Conservation (phyloP, 2,113 vertebrate species). For the Salvelinus sp. region DNA sequence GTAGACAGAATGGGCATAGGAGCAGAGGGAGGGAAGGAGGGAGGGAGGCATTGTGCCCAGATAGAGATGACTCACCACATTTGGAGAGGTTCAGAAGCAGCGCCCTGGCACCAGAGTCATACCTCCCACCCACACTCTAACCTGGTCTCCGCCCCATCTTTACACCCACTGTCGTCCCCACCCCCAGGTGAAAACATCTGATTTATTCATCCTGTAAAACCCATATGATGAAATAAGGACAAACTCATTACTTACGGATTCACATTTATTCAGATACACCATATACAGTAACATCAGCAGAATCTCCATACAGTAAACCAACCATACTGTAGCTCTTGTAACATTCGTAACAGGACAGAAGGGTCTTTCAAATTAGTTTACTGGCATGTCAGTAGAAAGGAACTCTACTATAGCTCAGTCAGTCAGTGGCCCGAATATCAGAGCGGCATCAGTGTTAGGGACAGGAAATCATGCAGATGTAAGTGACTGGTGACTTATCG, state of each 20-base stretch:
- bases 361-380: too few species aligned
- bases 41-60: slow-evolving; percentile 12
- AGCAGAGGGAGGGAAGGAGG: slow-evolving; percentile 8
- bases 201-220: too few species aligned
- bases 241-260: too few species aligned
- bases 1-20: not conserved
- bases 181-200: too few species aligned
- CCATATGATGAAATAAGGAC: too few species aligned
- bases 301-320: too few species aligned
- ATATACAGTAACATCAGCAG: too few species aligned
- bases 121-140: not conserved
- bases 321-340: too few species aligned
- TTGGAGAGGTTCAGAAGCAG: not conserved
- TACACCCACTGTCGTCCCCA: not conserved
- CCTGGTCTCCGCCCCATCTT: not conserved
- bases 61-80: slow-evolving; percentile 48
- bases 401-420: not conserved
- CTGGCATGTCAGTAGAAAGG: too few species aligned
- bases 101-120: not conserved
- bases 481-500: slow-evolving; percentile 32
- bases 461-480: slow-evolving; percentile 38
- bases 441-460: not conserved
- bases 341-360: too few species aligned
- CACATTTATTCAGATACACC: too few species aligned
- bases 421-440: not conserved